Evolutionary conservation across 2,797 vertebrate species (phyloP).

Genomic region (Harpia harpyja): DNA sequence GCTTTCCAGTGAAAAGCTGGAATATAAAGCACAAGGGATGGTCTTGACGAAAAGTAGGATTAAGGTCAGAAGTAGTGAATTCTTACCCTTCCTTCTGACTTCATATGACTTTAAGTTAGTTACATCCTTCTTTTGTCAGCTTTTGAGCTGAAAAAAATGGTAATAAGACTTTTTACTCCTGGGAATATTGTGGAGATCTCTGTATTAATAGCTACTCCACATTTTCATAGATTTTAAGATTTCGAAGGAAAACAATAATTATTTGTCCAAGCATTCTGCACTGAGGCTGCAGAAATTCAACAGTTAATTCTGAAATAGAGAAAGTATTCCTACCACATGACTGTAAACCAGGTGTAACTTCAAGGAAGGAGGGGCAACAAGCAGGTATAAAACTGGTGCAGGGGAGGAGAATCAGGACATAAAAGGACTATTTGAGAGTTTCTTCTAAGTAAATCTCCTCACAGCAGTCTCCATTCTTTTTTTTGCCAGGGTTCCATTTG

Average conservation of each 20-base stretch:
- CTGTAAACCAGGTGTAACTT: constrained; percentile 6
- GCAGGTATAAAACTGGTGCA: neutral
- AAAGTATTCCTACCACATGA: neutral
- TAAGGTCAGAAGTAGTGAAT: neutral
- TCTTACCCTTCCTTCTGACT: neutral
- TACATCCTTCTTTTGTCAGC: neutral
- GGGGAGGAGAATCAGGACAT: neutral
- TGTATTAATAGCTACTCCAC: neutral
- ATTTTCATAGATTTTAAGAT: neutral
- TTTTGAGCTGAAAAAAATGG: neutral
- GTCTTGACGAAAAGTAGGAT: neutral
- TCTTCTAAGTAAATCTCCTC: constrained; percentile 57
- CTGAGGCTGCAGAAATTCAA: neutral
- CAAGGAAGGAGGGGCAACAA: neutral
- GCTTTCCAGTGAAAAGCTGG: neutral
- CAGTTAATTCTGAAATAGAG: neutral
- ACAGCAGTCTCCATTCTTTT: constrained; percentile 48
- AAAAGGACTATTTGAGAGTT: constrained; percentile 27
- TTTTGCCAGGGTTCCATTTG: constrained; percentile 34
- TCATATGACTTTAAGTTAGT: neutral
- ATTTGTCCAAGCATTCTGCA: neutral
- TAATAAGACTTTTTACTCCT: neutral
- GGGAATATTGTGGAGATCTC: neutral
- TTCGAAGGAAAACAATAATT: neutral
- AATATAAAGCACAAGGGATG: neutral